Evolutionary conservation across 2,888 invertebrate species (phyloP), one percentile per base, ranked within the genome.

Genomic region (Hypomecis punctinalis): DNA sequence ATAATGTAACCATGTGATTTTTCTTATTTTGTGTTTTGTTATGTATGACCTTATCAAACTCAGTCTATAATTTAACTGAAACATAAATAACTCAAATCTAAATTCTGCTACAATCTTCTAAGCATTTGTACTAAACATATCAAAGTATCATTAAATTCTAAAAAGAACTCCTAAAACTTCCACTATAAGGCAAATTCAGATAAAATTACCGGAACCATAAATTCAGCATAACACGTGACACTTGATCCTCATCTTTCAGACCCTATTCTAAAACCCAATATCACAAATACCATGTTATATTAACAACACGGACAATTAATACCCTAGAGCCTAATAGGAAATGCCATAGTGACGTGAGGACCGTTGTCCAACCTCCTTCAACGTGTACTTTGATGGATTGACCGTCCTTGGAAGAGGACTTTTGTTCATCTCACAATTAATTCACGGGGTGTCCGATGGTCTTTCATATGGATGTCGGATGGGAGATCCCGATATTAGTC

Each of bases 381-480:
- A 74, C 68, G 63, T 66, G 61, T 62, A 68, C 51, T 67, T 67
- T 86, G 88, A 88, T 83, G 79, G 85, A 86, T 86, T 80, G 79
- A 76, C 72, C 76, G 56, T 56, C 47, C 47, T 47, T n/a, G 9
- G 77, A 67, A 63, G 75, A 63, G 75, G 83, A 84, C 84, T 86
- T 86, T 85, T 85, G 87, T 84, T 80, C 77, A 74, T 68, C 71
- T 71, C 68, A 70, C 76, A 86, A 88, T 88, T 87, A 88, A 88
- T 88, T 86, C 78, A 60, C 40, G 61, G 68, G 74, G 74, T 76
- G 76, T 76, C 79, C 77, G 68, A 70, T 74, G 73, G 69, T 71
- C 74, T 68, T 79, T 77, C 76, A 65, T 53, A 13, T 43, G 36
- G 47, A 40, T 53, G 57, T 58, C 45, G 39, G 67, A 56, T 47